A percentile compares a stretch with the other conserved stretches of the same genome.
Evolutionary conservation across 1,140 invertebrate species (phyloP).

Genomic region (Drosophila chauvacae): DNA sequence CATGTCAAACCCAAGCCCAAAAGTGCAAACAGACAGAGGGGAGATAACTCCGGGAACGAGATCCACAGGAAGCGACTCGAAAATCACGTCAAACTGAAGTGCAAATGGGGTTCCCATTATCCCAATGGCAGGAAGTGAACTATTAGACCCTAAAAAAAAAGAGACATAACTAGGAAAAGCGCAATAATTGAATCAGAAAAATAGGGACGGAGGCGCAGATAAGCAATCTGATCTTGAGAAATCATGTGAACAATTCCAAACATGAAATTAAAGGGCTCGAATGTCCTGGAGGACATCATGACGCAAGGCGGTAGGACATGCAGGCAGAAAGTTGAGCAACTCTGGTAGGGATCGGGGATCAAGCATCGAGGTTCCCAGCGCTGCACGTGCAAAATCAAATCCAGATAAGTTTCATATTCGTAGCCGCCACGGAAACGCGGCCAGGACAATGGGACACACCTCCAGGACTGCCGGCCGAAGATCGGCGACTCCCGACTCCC

Average conservation of each 20-base stretch:
- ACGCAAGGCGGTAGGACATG: constrained; percentile 61
- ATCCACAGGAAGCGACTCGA: constrained; percentile 81
- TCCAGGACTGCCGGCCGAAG: constrained; percentile 50
- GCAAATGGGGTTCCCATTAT: constrained; percentile 53
- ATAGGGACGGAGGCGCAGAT: constrained; percentile 48
- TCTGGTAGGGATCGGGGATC: constrained; percentile 44
- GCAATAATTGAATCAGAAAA: constrained; percentile 73
- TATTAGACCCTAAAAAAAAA: constrained; percentile 68
- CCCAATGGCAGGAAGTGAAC: constrained; percentile 71
- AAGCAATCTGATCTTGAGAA: constrained; percentile 80
- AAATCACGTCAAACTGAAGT: constrained; percentile 81
- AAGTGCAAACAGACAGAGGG: constrained; percentile 63
- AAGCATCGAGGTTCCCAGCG: constrained; percentile 62
- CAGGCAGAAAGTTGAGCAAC: constrained; percentile 82
- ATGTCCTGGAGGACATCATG: constrained; percentile 50
- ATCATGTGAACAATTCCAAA: constrained; percentile 79
- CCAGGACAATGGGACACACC: constrained; percentile 76
- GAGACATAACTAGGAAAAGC: constrained; percentile 65
- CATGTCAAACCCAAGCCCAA: constrained; percentile 62
- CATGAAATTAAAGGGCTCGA: constrained; percentile 81
- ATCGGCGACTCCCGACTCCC: constrained; percentile 15
- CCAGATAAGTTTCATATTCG: constrained; percentile 77
- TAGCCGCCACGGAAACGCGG: constrained; percentile 69
- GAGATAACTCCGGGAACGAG: constrained; percentile 42
- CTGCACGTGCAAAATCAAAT: constrained; percentile 72